phyloP scores from a whole-genome alignment of 2,888 invertebrate genomes.

The Monoplex corrugatus region DNA sequence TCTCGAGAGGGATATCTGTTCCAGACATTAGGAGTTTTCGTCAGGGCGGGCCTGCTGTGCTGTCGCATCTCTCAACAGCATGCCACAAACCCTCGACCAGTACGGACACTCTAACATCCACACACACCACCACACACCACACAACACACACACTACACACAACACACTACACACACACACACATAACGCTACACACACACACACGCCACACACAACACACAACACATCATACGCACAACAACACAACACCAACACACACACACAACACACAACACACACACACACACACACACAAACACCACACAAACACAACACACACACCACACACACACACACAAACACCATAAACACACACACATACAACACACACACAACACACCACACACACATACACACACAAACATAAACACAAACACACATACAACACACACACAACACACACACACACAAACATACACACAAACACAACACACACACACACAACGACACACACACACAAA shows the following conservation, averaged over 20 bases:
- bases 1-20: constrained; percentile 17
- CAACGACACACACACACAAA: not conserved
- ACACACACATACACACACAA: not conserved
- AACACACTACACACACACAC: not conserved
- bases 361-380: not conserved
- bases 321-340: no score
- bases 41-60: constrained; percentile 2
- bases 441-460: not conserved
- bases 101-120: constrained; percentile 27
- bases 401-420: not conserved
- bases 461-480: constrained; percentile 10
- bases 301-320: no score
- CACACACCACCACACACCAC: not conserved
- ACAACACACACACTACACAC: not conserved
- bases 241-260: no score
- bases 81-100: not conserved
- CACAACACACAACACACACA: no score
- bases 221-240: no score
- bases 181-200: no score
- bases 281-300: no score
- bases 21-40: constrained; percentile 24
- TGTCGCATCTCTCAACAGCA: not conserved
- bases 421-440: not conserved
- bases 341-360: no score
- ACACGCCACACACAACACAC: no score